Evolutionary conservation across 2,888 invertebrate genomes (phyloP), one percentile per base, ranked within the genome.

Genomic region (Ichneumoninae sp.): DNA sequence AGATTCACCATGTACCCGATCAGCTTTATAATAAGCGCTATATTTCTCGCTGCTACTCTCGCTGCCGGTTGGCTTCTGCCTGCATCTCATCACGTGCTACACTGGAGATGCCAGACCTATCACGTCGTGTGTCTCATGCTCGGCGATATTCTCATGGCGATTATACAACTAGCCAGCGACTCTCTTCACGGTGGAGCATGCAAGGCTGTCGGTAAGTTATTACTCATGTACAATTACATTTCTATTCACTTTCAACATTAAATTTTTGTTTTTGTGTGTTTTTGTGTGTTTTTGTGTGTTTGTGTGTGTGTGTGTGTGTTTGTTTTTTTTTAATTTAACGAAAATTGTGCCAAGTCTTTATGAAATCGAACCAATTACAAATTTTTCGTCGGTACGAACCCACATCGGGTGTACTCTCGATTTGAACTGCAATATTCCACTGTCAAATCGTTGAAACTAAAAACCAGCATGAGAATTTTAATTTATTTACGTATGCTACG

Each of bases 21-120:
- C 80, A 97, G 97, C 83, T 94, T 97, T 92, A 96, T 97, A 81
- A 95, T 98, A 89, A 97, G 97, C 89, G 97, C 96, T 3, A 95
- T 97, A 85, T 98, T 98, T 94, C 94, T 98, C 93, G 96, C 96
- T 57, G 97, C 97, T 22, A 98, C 97, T 75, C 94, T 98, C 90
- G 96, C 96, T 66, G 96, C 97, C 13, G 97, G 97, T 22, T 97
- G 96, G 90, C 95, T 97, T 89, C 95, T 97, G 93, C 97, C 97
- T 75, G 96, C 97, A 87, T 97, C 97, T 89, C 97, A 97, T 94
- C 97, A 97, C 94, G 97, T 97, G 86, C 95, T 98, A 89, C 98
- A 98, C 94, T 97, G 97, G 97, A 95, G 97, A 90, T 97, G 97
- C 93, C 97, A 98, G 94, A 97, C 97, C 88, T 96, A 97, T 94